phyloP scores from a whole-genome alignment of 2,113 vertebrate genomes.

The Takifugu flavidus region DNA sequence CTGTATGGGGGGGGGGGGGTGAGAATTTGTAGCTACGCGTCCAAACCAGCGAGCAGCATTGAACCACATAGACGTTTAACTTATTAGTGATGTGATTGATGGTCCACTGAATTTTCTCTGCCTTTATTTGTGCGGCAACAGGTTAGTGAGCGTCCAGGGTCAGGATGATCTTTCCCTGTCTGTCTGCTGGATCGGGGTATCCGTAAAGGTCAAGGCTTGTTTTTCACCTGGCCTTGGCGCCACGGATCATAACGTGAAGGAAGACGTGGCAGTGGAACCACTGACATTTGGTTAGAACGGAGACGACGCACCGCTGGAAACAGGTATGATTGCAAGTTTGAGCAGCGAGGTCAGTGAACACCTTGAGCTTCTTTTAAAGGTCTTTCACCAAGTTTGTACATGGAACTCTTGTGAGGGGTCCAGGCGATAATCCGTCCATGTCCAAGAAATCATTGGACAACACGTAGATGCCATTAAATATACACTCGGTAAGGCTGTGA shows the following conservation, averaged over 20 bases:
- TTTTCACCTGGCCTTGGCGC: not conserved
- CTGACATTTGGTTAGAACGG: no score
- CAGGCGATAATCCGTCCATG: no score
- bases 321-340: no score
- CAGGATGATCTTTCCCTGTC: no score
- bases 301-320: no score
- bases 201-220: conserved; percentile 14
- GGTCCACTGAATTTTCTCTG: not conserved
- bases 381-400: no score
- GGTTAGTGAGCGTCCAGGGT: not conserved
- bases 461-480: no score
- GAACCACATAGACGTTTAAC: not conserved
- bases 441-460: no score
- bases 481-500: no score
- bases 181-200: not conserved
- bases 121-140: conserved; percentile 1
- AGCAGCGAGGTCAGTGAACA: no score
- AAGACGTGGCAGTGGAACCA: not conserved
- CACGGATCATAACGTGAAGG: not conserved
- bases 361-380: no score
- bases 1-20: not conserved
- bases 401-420: no score
- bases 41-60: not conserved
- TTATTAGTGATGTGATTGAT: not conserved
- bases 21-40: not conserved